These are phyloP conservation scores for Perithous albicinctus DNA, from an alignment of 2,888 invertebrate species.

Conservation along the genomic window DNA sequence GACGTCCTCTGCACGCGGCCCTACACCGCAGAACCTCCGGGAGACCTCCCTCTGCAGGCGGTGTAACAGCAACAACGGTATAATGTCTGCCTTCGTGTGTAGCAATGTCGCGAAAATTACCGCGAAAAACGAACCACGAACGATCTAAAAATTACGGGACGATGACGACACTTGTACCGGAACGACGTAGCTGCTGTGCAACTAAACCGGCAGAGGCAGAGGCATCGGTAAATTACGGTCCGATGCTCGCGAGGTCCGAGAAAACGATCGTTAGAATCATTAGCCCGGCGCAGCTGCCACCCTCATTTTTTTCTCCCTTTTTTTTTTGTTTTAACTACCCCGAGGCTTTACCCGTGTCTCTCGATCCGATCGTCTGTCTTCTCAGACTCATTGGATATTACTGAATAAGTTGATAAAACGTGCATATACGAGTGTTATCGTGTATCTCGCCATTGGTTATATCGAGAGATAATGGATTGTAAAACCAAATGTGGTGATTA, in stretches of 20 bases:
- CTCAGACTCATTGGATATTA: constrained; percentile 30
- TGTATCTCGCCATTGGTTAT: neutral
- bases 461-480: neutral
- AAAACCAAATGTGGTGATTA: no score
- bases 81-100: neutral
- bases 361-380: constrained; percentile 23
- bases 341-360: neutral
- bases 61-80: constrained; percentile 10
- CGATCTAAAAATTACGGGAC: constrained; percentile 33
- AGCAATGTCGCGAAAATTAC: constrained; percentile 8
- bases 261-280: constrained; percentile 47
- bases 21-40: constrained; percentile 66
- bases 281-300: constrained; percentile 53
- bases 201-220: constrained; percentile 16
- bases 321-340: constrained; percentile 3
- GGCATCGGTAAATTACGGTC: constrained; percentile 40
- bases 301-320: constrained; percentile 46
- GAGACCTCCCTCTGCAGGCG: constrained; percentile 32
- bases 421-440: neutral
- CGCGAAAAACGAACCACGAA: constrained; percentile 10
- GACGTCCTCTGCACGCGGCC: constrained; percentile 67
- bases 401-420: constrained; percentile 22
- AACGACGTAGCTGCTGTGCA: constrained; percentile 2
- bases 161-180: neutral
- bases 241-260: constrained; percentile 36